Base-by-base conservation (phyloP, 2,113 vertebrate genomes). In the Dromaius novaehollandiae region DNA sequence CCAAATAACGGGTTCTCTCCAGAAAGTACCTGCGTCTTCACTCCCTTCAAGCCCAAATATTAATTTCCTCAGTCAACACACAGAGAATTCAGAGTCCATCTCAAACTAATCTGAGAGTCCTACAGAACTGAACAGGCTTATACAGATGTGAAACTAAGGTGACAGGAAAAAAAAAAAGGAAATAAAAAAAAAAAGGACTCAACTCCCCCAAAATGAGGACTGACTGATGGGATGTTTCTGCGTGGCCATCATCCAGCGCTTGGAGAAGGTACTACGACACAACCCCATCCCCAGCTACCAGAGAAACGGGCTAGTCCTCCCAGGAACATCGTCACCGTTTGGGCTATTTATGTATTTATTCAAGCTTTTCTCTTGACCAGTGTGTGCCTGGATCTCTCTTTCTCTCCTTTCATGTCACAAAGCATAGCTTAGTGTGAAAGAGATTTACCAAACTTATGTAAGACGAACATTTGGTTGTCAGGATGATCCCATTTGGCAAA, bases 121-220 rank as follows among this genome's bases (percentile, higher is more conserved):
- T 2, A 55, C 18, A 40, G 55, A 24, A 40, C 56, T 20, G 1
- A 1, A 19, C 2, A 38, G 58, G 25, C 34, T 77, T 11, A 44
- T 53, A 38, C 25, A 17, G 44, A 38, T 16, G 1, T 65, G 36
- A 13, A 25, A 50, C 58, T 42, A 50, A 13, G 2, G 5, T 1
- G 1, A n/a, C 2, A 6, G n/a, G 42, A 16, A 11, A 17, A 25
- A 65, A 65, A 36, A 4, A 2, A 0, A 0, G 48, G 55, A 13
- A 68, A 16, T 46, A 46, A 46, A 46, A 11, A 46, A 11, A 46
- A 17, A 30, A 40, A 68, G 17, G 40, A 68, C 42, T 28, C 19
- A 20, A 6, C 13, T 22, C 25, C 40, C 34, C 38, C 44, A 20
- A 26, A n/a, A 7, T 11, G 1, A 6, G 76, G 64, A 34, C 7